Percentiles rank a stretch among this genome's conserved stretches.
These are phyloP conservation scores for Rhingia rostrata DNA, from an alignment of 2,888 invertebrate genomes.

Conservation along the genomic window DNA sequence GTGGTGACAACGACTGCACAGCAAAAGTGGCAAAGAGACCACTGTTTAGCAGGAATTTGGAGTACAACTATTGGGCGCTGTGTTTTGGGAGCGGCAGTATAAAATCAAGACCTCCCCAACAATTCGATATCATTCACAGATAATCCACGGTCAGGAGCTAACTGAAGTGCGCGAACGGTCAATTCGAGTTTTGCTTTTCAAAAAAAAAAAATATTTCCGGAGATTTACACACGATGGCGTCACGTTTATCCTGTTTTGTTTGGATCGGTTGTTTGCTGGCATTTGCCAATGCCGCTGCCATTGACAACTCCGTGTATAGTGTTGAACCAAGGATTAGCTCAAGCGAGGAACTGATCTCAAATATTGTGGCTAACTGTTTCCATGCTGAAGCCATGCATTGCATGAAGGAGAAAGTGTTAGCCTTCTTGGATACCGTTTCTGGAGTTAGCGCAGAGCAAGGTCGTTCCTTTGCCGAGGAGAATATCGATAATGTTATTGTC, in stretches of 20 bases:
- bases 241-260: slow-evolving; percentile 83
- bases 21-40: slow-evolving; percentile 53
- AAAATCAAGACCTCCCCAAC: slow-evolving; percentile 82
- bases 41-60: slow-evolving; percentile 40
- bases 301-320: slow-evolving; percentile 83
- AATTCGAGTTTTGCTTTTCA: slow-evolving; percentile 55
- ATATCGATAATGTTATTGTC: slow-evolving; percentile 89
- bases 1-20: slow-evolving; percentile 42
- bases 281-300: slow-evolving; percentile 84
- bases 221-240: slow-evolving; percentile 78
- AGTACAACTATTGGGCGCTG: slow-evolving; percentile 21
- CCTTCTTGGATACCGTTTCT: slow-evolving; percentile 88
- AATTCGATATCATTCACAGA: slow-evolving; percentile 82
- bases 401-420: slow-evolving; percentile 90
- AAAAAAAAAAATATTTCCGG: slow-evolving; percentile 35
- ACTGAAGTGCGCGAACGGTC: slow-evolving; percentile 75
- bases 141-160: slow-evolving; percentile 79
- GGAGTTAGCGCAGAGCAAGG: slow-evolving; percentile 86
- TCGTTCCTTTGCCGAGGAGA: slow-evolving; percentile 85
- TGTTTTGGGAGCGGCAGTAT: slow-evolving; percentile 83
- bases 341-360: slow-evolving; percentile 88
- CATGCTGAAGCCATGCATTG: slow-evolving; percentile 88
- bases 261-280: slow-evolving; percentile 84
- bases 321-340: slow-evolving; percentile 85
- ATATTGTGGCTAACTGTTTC: slow-evolving; percentile 89